A percentile compares a stretch with the other conserved stretches of the same genome.
These are phyloP conservation scores for Albula glossodonta DNA, from an alignment of 2,113 vertebrate species.

Conservation along the genomic window DNA sequence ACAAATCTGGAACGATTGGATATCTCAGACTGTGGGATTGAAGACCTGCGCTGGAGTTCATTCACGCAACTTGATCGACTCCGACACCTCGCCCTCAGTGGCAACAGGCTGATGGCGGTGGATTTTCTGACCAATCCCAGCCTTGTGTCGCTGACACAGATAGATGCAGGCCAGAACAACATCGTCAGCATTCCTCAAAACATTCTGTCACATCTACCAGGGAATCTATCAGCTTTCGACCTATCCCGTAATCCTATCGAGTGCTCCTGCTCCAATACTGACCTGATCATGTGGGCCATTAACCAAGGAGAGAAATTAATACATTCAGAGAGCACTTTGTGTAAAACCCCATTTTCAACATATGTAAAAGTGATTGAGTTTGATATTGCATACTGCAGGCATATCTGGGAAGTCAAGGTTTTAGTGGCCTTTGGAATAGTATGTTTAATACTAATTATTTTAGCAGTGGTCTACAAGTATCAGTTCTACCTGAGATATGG, in stretches of 20 bases:
- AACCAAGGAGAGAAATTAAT: constrained; percentile 24
- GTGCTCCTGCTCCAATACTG: constrained; percentile 32
- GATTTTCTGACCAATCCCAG: constrained; percentile 47
- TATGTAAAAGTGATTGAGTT: constrained; percentile 28
- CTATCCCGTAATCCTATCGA: constrained; percentile 41
- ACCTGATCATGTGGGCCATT: constrained; percentile 34
- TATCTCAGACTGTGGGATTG: constrained; percentile 69
- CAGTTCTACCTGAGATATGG: constrained; percentile 37
- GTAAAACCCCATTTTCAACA: constrained; percentile 11
- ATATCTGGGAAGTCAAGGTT: constrained; percentile 7
- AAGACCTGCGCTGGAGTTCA: constrained; percentile 44
- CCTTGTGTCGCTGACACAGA: constrained; percentile 48
- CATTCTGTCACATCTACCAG: constrained; percentile 53
- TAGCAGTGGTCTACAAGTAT: constrained; percentile 33
- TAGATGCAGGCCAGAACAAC: constrained; percentile 69
- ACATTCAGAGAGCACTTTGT: constrained; percentile 18
- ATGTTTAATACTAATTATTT: not conserved
- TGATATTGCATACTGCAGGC: constrained; percentile 29
- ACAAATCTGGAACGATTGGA: constrained; percentile 65
- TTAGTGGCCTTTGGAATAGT: constrained; percentile 6
- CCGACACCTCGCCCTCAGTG: constrained; percentile 65
- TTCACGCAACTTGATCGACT: constrained; percentile 62
- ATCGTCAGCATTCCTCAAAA: constrained; percentile 47
- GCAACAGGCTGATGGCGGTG: constrained; percentile 67
- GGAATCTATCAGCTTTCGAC: constrained; percentile 32